Percentiles rank a stretch among this genome's conserved stretches.
Conservation (phyloP, 1,140 invertebrate genomes). For the Spodoptera litura region DNA sequence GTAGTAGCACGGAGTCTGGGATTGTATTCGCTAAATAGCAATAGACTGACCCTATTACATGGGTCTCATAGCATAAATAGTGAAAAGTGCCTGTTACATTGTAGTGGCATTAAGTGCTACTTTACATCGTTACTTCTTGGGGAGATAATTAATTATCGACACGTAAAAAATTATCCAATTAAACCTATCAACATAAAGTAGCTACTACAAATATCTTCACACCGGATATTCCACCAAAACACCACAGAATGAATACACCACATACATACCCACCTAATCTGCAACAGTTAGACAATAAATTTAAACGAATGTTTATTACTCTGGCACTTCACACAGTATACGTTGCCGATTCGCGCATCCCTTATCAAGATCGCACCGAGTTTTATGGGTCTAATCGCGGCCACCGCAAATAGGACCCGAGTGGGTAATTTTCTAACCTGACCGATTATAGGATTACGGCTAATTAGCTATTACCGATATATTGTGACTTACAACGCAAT, state of each 20-base stretch:
- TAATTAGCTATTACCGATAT: conserved; percentile 85
- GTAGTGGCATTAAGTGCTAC: too few species aligned
- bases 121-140: too few species aligned
- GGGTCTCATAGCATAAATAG: too few species aligned
- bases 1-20: too few species aligned
- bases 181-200: background rate
- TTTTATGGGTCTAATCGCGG: conserved; percentile 83
- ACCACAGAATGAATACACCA: conserved; percentile 27
- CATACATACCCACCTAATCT: conserved; percentile 24
- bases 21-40: too few species aligned
- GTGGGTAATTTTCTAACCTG: conserved; percentile 82
- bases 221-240: background rate
- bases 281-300: conserved; percentile 47
- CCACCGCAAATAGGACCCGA: conserved; percentile 78
- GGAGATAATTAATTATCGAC: too few species aligned
- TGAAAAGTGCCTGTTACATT: too few species aligned
- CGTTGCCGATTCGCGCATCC: conserved; percentile 75
- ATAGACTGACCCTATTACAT: too few species aligned
- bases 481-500: conserved; percentile 67
- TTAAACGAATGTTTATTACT: conserved; percentile 48
- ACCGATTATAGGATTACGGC: conserved; percentile 82
- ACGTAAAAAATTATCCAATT: too few species aligned
- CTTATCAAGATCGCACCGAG: conserved; percentile 82
- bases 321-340: conserved; percentile 49
- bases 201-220: background rate